These are phyloP conservation scores for Phanerotoma sp. DNA, from an alignment of 2,888 invertebrate genomes.

Conservation along the genomic window DNA sequence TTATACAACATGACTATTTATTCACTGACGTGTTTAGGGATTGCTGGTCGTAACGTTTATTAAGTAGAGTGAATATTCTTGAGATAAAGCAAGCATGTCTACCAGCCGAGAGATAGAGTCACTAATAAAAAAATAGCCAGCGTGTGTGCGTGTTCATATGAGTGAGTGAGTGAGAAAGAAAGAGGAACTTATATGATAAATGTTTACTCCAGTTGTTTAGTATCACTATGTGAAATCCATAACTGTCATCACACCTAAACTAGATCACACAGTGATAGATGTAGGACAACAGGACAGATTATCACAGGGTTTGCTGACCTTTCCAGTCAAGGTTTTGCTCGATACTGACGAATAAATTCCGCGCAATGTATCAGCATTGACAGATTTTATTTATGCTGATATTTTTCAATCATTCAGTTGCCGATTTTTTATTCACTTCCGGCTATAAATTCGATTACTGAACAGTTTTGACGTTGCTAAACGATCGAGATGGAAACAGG, in stretches of 20 bases:
- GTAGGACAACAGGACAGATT: slow-evolving; percentile 37
- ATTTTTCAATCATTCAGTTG: not conserved
- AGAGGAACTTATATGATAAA: slow-evolving; percentile 42
- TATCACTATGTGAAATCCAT: slow-evolving; percentile 50
- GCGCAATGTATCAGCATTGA: slow-evolving; percentile 8
- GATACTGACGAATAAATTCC: slow-evolving; percentile 5
- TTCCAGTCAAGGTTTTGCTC: slow-evolving; percentile 21
- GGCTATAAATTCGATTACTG: not conserved
- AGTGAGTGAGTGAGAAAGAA: slow-evolving; percentile 26
- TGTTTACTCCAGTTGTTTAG: slow-evolving; percentile 47
- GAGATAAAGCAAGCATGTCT: no score
- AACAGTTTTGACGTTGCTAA: not conserved
- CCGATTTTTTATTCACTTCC: not conserved
- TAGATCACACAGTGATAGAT: slow-evolving; percentile 42
- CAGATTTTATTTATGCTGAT: not conserved
- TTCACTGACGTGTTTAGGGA: no score
- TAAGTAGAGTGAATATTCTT: no score
- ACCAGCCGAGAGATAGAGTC: no score
- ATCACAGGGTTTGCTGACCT: slow-evolving; percentile 23
- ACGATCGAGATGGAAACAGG: not conserved
- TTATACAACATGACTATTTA: no score
- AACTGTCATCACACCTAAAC: slow-evolving; percentile 54
- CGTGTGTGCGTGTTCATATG: no score
- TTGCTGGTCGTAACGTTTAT: no score
- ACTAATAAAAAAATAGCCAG: no score